Base-by-base conservation (phyloP, 2,797 vertebrate species). In the Periparus ater region DNA sequence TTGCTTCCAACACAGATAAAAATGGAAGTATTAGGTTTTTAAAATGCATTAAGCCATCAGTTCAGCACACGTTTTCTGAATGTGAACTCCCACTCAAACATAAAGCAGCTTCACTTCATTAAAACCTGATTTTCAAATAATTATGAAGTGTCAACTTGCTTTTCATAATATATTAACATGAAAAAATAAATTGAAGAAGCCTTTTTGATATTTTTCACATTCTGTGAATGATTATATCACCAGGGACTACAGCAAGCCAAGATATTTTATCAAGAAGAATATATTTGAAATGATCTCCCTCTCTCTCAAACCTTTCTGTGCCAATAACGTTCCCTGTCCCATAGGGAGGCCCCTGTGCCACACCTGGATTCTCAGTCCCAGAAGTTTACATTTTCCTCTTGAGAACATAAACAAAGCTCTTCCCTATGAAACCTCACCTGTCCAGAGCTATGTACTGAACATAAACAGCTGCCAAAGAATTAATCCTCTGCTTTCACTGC, bases 381-480 rank as follows among this genome's bases (percentile, higher is more conserved):
- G 36, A 34, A 81, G 61, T 54, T 60, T 7, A 26, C 32, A 22
- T 71, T 77, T 95, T 80, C 57, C 74, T 89, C 68, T 54, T 79
- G 60, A 79, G 62, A 85, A 91, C 67, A 80, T 23, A 65, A 97
- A 79, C 75, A 90, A 88, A 51, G 4, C 32, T 74, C 57, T 83
- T 78, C 40, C 71, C 89, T 87, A 72, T 79, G 47, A 94, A 87
- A 77, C 50, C 51, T 70, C 45, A 70, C 70, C 63, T 85, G 54
- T 53, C 54, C 50, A 32, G 38, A 60, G 58, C n/a, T 92, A 54
- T 57, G 70, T 25, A 58, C 72, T 58, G 55, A 38, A 51, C 54
- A 44, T 11, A 79, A 91, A 47, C 66, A 88, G 63, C 91, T 96
- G 96, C 95, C 97, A 97, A 77, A 85, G 81, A 94, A 84, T 67